Base-by-base conservation (phyloP, 2,113 vertebrate species). In the Caloenas nicobarica region DNA sequence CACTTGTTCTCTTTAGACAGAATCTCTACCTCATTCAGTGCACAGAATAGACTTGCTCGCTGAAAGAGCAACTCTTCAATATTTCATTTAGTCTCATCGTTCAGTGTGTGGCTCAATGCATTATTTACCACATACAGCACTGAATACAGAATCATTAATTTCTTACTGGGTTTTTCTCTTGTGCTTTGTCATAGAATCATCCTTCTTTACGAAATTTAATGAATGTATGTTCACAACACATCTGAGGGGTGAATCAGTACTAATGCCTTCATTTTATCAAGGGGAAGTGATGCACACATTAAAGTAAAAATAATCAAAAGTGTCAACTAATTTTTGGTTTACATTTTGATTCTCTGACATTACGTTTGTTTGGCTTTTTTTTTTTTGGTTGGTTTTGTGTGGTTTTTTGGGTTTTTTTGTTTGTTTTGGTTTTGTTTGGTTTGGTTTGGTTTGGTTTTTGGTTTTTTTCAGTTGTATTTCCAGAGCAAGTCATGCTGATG, bases 21-120 rank as follows among this genome's bases (percentile, higher is more conserved):
- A 57, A 64, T 86, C 46, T 24, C 69, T 79, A 64, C 73, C 84
- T 91, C 31, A 0, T 65, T 91, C 91, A 46, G 68, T 44, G 36
- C 77, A 71, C 9, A 5, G 80, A 90, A 91, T 24, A 81, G 89
- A 58, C 68, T 70, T 16, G 17, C 95, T 95, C 0, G 7, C 88
- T 60, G 72, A 81, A 93, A 88, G 89, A 95, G 86, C 81, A 97
- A n/a, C 93, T 96, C 65, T 95, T 96, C 95, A 97, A 95, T 96
- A 96, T 96, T 97, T 95, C 81, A 95, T 97, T 74, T 60, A 58
- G 18, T 48, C 83, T 95, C 91, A 95, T 96, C 26, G 5, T 88
- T 95, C 89, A 71, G 69, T 19, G 73, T 82, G 89, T 76, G 86
- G 73, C 91, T 95, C 84, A 28, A 96, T 97, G 84, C 81, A 97